Conservation (phyloP, 2,888 invertebrate species). For the Noctua janthe region DNA sequence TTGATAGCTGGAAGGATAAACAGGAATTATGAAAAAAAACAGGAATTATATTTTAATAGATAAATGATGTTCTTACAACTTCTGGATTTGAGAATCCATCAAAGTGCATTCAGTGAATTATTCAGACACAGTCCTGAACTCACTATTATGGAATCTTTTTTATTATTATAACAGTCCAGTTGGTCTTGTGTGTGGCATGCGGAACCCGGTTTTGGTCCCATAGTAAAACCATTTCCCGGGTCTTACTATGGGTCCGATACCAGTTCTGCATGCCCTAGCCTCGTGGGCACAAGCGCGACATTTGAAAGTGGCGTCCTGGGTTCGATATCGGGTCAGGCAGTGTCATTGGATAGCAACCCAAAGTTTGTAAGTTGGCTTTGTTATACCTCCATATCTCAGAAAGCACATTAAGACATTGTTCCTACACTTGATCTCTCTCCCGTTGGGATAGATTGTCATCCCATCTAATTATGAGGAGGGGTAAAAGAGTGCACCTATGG, state of each 20-base stretch:
- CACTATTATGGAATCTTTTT: neutral
- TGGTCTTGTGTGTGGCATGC: neutral
- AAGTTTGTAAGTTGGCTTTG: no score
- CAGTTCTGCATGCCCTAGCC: no score
- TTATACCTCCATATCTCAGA: no score
- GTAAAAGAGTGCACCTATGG: neutral
- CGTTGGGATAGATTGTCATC: neutral
- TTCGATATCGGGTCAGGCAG: neutral
- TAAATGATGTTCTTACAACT: neutral
- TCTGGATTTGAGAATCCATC: neutral
- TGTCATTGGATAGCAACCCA: no score
- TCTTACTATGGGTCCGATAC: no score
- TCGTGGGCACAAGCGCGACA: neutral
- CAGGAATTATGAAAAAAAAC: neutral
- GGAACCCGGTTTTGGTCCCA: no score
- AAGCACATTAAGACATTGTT: no score
- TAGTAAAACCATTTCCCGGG: no score
- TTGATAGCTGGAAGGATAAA: constrained; percentile 94
- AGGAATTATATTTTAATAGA: neutral
- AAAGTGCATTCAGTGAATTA: neutral
- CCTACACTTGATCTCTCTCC: no score
- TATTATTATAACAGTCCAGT: neutral
- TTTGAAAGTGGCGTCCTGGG: neutral
- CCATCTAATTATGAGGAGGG: neutral
- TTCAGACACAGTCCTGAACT: neutral